A percentile compares a stretch with the other conserved stretches of the same genome.
These are phyloP conservation scores for Coluber constrictor DNA, from an alignment of 2,797 vertebrate genomes.

Conservation along the genomic window DNA sequence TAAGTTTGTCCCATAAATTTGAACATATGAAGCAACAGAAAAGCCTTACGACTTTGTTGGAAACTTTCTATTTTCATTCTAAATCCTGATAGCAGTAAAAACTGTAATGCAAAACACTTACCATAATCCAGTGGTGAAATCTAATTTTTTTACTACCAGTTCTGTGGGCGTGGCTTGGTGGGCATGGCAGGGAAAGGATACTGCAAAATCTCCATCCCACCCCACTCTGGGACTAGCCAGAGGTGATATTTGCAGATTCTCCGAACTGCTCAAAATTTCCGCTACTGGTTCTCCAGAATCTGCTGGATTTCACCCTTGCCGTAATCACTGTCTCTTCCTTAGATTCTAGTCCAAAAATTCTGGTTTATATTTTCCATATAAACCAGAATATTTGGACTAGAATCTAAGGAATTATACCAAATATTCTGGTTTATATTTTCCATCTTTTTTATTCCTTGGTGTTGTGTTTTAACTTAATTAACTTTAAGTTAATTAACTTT, in stretches of 20 bases:
- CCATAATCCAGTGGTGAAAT: neutral
- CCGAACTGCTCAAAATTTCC: no score
- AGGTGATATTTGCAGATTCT: no score
- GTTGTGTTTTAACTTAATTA: neutral
- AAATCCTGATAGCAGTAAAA: neutral
- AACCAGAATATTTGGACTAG: no score
- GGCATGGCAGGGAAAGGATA: no score
- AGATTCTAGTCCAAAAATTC: neutral
- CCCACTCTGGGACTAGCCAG: no score
- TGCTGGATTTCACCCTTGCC: no score
- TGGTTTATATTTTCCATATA: neutral
- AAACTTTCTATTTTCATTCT: neutral
- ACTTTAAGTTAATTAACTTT: no score
- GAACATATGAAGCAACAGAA: neutral
- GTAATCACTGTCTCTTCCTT: neutral
- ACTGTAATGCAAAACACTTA: neutral
- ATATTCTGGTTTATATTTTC: neutral
- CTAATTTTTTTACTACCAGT: no score
- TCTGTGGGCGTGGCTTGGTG: no score
- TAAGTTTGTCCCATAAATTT: neutral
- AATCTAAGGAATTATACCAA: neutral
- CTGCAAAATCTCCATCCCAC: no score
- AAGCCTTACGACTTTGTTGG: neutral
- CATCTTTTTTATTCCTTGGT: neutral
- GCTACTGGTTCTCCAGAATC: no score